phyloP scores from a whole-genome alignment of 2,113 vertebrate genomes.

The Oncorhynchus tshawytscha region DNA sequence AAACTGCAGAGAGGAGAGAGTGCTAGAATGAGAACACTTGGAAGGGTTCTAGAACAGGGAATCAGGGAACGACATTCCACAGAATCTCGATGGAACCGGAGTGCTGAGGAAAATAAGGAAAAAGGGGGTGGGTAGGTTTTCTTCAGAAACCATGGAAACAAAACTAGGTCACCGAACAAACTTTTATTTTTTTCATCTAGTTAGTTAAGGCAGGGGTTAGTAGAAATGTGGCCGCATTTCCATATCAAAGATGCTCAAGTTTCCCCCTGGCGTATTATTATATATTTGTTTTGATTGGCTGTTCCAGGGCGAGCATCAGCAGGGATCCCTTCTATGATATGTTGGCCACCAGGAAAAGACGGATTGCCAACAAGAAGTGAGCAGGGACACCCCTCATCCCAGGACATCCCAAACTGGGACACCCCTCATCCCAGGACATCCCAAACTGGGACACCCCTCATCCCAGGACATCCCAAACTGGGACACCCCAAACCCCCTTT shows the following conservation, averaged over 20 bases:
- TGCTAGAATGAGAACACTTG: slow-evolving; percentile 17
- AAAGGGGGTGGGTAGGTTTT: slow-evolving; percentile 25
- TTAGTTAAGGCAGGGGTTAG: slow-evolving; percentile 61
- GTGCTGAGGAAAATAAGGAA: slow-evolving; percentile 19
- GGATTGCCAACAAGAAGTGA: slow-evolving; percentile 98
- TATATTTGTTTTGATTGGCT: slow-evolving; percentile 62
- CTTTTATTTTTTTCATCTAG: slow-evolving; percentile 63
- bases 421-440: not conserved
- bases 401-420: too few relatives aligned
- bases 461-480: not conserved
- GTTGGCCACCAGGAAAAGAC: slow-evolving; percentile 95
- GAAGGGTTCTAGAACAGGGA: slow-evolving; percentile 43
- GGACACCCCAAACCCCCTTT: not conserved
- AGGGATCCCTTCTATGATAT: slow-evolving; percentile 98
- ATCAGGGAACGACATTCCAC: slow-evolving; percentile 38
- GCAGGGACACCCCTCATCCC: not conserved
- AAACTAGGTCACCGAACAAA: slow-evolving; percentile 75
- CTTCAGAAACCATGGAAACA: slow-evolving; percentile 77
- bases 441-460: not conserved
- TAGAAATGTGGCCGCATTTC: slow-evolving; percentile 68
- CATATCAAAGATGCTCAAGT: slow-evolving; percentile 71
- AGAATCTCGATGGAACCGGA: slow-evolving; percentile 27
- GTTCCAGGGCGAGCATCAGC: slow-evolving; percentile 93
- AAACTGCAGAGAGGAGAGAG: not conserved
- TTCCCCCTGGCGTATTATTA: slow-evolving; percentile 53